Percentiles rank a stretch among this genome's conserved stretches.
phyloP scores from a whole-genome alignment of 2,888 invertebrate genomes.

The Rhynchonema sp. region DNA sequence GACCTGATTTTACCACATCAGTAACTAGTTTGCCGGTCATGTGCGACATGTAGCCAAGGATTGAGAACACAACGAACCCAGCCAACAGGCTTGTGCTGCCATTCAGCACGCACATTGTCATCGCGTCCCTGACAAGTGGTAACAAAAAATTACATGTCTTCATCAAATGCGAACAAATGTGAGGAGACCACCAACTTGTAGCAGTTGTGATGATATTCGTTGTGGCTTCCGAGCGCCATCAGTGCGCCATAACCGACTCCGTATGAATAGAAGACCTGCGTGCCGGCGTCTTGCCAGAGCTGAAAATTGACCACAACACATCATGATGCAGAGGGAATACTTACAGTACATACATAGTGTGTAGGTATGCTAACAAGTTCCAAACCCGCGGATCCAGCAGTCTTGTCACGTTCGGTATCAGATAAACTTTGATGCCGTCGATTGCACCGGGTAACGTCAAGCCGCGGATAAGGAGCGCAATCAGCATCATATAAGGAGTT shows the following conservation, averaged over 20 bases:
- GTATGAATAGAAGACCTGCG: slow-evolving; percentile 28
- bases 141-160: too few relatives aligned
- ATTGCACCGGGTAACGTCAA: slow-evolving; percentile 22
- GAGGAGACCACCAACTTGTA: slow-evolving; percentile 16
- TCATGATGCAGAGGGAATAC: too few relatives aligned
- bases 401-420: slow-evolving; percentile 24
- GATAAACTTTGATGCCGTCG: slow-evolving; percentile 12
- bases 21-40: slow-evolving; percentile 4
- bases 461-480: slow-evolving; percentile 23
- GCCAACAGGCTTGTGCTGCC: slow-evolving; percentile 5
- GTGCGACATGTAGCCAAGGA: slow-evolving; percentile 9
- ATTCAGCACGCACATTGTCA: background rate
- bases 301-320: too few relatives aligned
- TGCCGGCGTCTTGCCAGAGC: slow-evolving; percentile 26
- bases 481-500: slow-evolving; percentile 24
- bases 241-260: slow-evolving; percentile 27
- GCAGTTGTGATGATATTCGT: slow-evolving; percentile 25
- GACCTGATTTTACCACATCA: background rate
- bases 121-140: background rate
- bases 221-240: slow-evolving; percentile 27
- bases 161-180: too few relatives aligned
- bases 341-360: background rate
- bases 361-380: background rate
- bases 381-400: slow-evolving; percentile 19
- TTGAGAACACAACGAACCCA: slow-evolving; percentile 10